Evolutionary conservation across 2,888 invertebrate species (phyloP), one percentile per base, ranked within the genome.

Genomic region (Cyrtodaria siliqua): DNA sequence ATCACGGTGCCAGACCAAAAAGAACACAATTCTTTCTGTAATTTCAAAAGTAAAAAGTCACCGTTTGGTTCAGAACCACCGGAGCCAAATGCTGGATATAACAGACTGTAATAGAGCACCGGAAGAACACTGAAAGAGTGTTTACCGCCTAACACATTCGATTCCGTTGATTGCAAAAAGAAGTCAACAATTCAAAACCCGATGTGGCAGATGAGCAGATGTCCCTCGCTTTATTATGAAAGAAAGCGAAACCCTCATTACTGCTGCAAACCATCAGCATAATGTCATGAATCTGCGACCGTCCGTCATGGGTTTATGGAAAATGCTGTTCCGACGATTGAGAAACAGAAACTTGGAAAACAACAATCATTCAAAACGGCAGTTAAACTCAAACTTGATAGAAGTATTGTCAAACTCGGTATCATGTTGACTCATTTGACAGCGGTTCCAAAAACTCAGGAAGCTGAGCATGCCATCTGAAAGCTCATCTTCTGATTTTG

Each of bases 141-240:
- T 33, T 4, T 4, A 33, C 33, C 12, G 12, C 12, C 33, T 12
- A 33, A 12, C 6, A 8, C 33, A 33, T 8, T 33, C 4, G 4
- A 33, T 33, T 33, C 33, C 4, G 4, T 12, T 8, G 33, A 12
- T 23, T 4, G 23, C 8, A 26, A 27, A 27, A 27, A 53, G 27
- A 27, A 9, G 24, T 2, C 24, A 33, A 33, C 33, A 33, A 33
- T 33, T 12, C 33, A 33, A 33, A 53, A 40, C 56, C 44, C 26
- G 29, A 27, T 23, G 61, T 76, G 2, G n/a, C 66, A 76, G 27
- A 24, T 71, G 2, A 50, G 47, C n/a, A 42, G 75, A 47, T 64
- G 79, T 53, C 24, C 63, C 24, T 72, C 79, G 2, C n/a, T n/a
- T n/a, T 27, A 72, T 2, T 75, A 72, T 44, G 75, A 75, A 9